phyloP scores from a whole-genome alignment of 2,888 invertebrate species.

The Clostera curtula region DNA sequence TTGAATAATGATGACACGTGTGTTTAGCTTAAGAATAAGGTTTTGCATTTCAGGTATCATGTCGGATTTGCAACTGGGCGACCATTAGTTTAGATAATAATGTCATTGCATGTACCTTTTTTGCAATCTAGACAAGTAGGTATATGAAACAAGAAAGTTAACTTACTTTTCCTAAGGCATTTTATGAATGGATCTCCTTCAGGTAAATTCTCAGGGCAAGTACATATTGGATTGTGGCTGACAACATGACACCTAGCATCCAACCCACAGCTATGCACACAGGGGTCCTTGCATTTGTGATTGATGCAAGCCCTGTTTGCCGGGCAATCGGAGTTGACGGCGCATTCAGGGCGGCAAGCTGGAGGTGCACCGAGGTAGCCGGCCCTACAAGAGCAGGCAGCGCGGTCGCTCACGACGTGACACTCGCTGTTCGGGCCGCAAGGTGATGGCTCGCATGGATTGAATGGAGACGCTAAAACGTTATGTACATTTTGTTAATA shows the following conservation, averaged over 20 bases:
- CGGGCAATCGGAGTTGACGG: conserved; percentile 84
- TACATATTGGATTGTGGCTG: conserved; percentile 86
- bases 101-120: too few relatives aligned
- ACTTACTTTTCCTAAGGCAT: conserved; percentile 72
- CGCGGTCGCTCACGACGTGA: conserved; percentile 79
- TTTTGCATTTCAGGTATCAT: too few relatives aligned
- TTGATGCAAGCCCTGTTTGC: conserved; percentile 83
- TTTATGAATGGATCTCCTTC: conserved; percentile 86
- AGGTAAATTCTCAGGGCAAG: conserved; percentile 78
- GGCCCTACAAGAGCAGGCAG: conserved; percentile 82
- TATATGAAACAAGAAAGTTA: conserved; percentile 3
- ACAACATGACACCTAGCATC: conserved; percentile 86
- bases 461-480: conserved; percentile 34
- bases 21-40: too few relatives aligned
- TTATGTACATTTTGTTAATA: too few relatives aligned
- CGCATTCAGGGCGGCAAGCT: conserved; percentile 83
- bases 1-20: too few relatives aligned
- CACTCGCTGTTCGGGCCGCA: conserved; percentile 87
- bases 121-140: too few relatives aligned
- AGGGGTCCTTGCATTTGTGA: conserved; percentile 85
- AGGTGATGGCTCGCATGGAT: conserved; percentile 85
- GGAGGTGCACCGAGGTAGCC: conserved; percentile 84
- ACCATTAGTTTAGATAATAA: too few relatives aligned
- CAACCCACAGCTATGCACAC: conserved; percentile 83
- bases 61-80: too few relatives aligned